phyloP scores from a whole-genome alignment of 2,797 vertebrate species.

The Sarcoramphus papa region DNA sequence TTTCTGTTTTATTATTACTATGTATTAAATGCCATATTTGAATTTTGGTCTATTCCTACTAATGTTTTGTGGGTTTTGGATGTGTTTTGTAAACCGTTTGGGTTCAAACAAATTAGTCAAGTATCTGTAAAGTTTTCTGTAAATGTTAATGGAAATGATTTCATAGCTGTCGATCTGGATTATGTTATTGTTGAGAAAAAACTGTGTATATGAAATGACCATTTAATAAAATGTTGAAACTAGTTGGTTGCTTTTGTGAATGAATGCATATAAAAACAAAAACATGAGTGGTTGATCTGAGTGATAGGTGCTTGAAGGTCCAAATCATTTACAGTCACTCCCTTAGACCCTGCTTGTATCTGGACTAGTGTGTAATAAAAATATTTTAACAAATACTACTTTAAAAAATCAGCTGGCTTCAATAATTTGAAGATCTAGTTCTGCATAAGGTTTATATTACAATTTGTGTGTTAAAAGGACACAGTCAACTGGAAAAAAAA shows the following conservation, averaged over 20 bases:
- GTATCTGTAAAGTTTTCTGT: conserved; percentile 77
- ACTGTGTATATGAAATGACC: conserved; percentile 74
- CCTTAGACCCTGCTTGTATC: conserved; percentile 80
- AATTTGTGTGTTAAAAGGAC: conserved; percentile 50
- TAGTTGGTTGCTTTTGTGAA: conserved; percentile 81
- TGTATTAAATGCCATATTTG: conserved; percentile 72
- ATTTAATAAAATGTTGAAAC: conserved; percentile 82
- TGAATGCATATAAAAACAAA: conserved; percentile 71
- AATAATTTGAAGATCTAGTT: conserved; percentile 33
- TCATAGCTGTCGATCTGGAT: conserved; percentile 62
- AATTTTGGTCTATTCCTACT: conserved; percentile 76
- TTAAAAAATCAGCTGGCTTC: not conserved
- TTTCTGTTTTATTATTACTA: conserved; percentile 59
- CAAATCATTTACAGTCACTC: conserved; percentile 57
- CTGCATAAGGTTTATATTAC: conserved; percentile 9
- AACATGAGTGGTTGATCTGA: conserved; percentile 65
- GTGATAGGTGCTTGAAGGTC: conserved; percentile 71
- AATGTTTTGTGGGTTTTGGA: conserved; percentile 69
- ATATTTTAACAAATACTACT: not conserved
- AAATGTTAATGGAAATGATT: conserved; percentile 68
- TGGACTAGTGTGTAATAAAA: conserved; percentile 44
- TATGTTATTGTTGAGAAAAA: conserved; percentile 75
- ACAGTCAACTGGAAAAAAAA: not conserved
- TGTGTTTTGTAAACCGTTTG: conserved; percentile 78
- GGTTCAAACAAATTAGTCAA: conserved; percentile 83